These are phyloP conservation scores for Porites rus DNA, from an alignment of 92 coral and sea anemone genomes.

Conservation along the genomic window DNA sequence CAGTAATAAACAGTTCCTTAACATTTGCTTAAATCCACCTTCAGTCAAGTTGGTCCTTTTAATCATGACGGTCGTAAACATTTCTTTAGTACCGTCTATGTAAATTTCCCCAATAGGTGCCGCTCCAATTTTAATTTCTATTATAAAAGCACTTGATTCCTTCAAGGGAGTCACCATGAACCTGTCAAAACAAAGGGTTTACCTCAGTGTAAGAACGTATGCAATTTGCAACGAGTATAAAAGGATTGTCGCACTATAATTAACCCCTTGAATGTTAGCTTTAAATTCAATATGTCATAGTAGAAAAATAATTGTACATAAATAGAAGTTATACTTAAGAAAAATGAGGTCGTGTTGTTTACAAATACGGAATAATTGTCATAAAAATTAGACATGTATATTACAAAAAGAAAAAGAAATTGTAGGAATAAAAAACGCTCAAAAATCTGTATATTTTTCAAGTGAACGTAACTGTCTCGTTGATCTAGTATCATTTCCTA, in stretches of 20 bases:
- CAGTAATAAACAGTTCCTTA: background rate
- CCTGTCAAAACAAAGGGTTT: background rate
- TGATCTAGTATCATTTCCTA: background rate
- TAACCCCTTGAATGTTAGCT: too few species aligned
- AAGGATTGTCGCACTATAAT: too few species aligned
- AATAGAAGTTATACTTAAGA: background rate
- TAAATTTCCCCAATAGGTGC: constrained; percentile 2
- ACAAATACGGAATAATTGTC: too few species aligned
- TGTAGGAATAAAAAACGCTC: too few species aligned
- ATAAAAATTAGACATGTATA: too few species aligned
- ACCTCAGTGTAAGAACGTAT: too few species aligned
- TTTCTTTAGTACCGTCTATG: background rate
- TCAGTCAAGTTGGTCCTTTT: background rate
- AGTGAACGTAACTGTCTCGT: too few species aligned
- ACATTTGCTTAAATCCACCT: background rate
- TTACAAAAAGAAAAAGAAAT: too few species aligned
- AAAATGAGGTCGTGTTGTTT: background rate
- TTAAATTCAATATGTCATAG: too few species aligned
- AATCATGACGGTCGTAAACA: background rate
- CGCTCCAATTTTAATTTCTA: background rate
- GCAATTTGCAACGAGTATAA: too few species aligned
- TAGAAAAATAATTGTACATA: background rate
- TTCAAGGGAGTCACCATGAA: background rate
- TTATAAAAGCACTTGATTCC: background rate
- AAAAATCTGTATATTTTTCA: too few species aligned